phyloP scores from a whole-genome alignment of 2,888 invertebrate genomes.

The Ichneumoninae sp. region DNA sequence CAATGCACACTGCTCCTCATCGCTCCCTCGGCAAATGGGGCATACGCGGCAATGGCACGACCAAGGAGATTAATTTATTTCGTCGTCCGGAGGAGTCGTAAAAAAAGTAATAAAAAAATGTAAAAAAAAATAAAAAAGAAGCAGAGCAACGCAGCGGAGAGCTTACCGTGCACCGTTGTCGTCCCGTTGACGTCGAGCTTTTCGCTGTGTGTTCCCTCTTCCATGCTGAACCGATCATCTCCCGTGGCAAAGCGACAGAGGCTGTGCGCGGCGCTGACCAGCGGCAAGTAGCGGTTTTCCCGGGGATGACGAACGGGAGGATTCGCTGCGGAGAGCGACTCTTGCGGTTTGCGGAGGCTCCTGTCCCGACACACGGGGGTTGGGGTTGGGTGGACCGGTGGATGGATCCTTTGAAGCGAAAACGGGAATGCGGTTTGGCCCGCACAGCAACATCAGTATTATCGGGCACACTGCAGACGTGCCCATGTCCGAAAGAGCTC shows the following conservation, averaged over 20 bases:
- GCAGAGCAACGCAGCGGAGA: background rate
- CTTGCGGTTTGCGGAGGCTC: slow-evolving; percentile 58
- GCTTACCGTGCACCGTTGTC: background rate
- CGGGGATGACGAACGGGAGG: slow-evolving; percentile 51
- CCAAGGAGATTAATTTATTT: slow-evolving; percentile 60
- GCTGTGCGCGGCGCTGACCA: slow-evolving; percentile 27
- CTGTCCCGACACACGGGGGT: slow-evolving; percentile 43
- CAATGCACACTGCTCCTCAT: background rate
- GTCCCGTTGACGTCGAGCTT: slow-evolving; percentile 12
- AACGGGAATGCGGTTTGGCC: slow-evolving; percentile 63
- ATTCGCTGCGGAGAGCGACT: slow-evolving; percentile 36
- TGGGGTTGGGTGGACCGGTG: slow-evolving; percentile 57
- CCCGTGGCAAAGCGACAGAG: slow-evolving; percentile 31
- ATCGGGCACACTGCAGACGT: slow-evolving; percentile 45
- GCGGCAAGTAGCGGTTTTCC: slow-evolving; percentile 45
- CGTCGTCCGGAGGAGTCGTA: slow-evolving; percentile 16
- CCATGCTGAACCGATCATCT: slow-evolving; percentile 30
- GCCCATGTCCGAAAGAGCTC: slow-evolving; percentile 7
- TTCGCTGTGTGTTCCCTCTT: slow-evolving; percentile 12
- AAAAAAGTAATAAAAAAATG: background rate
- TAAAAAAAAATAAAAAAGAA: background rate
- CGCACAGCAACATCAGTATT: slow-evolving; percentile 53
- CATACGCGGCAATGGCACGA: slow-evolving; percentile 11
- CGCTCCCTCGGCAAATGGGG: background rate
- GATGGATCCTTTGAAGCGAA: slow-evolving; percentile 70